phyloP scores from a whole-genome alignment of 1,140 invertebrate species.

The Aradophagus sp. region DNA sequence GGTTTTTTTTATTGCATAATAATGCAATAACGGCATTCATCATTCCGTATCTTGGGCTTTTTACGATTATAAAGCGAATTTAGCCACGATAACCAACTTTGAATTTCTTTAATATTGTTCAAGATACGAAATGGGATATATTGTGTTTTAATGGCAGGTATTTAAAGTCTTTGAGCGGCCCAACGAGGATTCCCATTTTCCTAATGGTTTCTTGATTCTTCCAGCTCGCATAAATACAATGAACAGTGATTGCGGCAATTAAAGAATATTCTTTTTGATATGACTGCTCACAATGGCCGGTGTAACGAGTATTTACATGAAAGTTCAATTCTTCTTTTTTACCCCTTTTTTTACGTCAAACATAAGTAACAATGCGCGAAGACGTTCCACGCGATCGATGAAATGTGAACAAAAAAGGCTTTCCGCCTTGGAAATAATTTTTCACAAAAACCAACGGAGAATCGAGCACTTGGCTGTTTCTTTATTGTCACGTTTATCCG shows the following conservation, averaged over 20 bases:
- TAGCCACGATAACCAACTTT: conserved; percentile 26
- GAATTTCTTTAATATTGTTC: conserved; percentile 44
- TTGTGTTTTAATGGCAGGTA: conserved; percentile 53
- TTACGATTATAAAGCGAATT: conserved; percentile 40
- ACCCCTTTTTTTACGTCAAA: too few species aligned
- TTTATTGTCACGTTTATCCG: too few species aligned
- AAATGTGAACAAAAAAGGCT: conserved; percentile 14
- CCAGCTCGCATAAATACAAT: conserved; percentile 47
- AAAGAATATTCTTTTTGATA: conserved; percentile 41
- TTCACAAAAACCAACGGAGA: too few species aligned
- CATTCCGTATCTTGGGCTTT: conserved; percentile 26
- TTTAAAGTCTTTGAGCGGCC: conserved; percentile 44
- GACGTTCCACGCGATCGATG: conserved; percentile 10
- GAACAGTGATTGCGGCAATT: conserved; percentile 50
- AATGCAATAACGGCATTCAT: conserved; percentile 23
- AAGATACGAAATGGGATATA: conserved; percentile 40
- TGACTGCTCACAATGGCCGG: conserved; percentile 15
- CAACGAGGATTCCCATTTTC: conserved; percentile 54
- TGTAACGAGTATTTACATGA: conserved; percentile 33
- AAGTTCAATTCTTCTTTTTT: conserved; percentile 12
- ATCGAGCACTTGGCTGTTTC: too few species aligned
- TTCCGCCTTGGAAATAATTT: too few species aligned
- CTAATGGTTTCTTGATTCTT: conserved; percentile 56
- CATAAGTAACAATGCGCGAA: conserved; percentile 27
- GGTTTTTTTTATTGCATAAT: too few species aligned